These are phyloP conservation scores for Trematocara stigmaticum DNA, from an alignment of 2,113 vertebrate species.

Conservation along the genomic window DNA sequence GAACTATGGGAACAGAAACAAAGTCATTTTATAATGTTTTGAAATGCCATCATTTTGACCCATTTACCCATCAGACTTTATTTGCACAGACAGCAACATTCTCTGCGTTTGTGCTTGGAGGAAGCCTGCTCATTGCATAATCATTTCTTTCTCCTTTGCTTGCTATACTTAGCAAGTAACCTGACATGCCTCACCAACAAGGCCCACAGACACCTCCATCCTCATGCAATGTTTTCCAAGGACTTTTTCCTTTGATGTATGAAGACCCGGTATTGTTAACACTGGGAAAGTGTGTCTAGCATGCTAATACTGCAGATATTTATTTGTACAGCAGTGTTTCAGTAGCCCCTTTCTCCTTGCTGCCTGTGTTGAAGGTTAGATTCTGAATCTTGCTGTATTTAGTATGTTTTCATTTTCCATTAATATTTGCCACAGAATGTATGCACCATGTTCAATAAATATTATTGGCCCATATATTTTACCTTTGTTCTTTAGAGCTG, in stretches of 20 bases:
- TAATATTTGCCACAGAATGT: constrained; percentile 8
- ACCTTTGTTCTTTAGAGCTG: not conserved
- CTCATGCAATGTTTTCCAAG: constrained; percentile 45
- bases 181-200: constrained; percentile 44
- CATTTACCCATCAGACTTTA: constrained; percentile 46
- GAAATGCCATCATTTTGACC: constrained; percentile 47
- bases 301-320: constrained; percentile 43
- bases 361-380: constrained; percentile 42
- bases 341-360: constrained; percentile 21
- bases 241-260: constrained; percentile 57
- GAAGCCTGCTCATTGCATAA: constrained; percentile 43
- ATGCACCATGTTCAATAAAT: not conserved
- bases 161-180: constrained; percentile 52
- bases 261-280: constrained; percentile 48
- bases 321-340: constrained; percentile 32
- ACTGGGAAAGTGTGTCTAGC: constrained; percentile 5
- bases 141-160: constrained; percentile 45
- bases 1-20: not conserved
- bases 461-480: not conserved
- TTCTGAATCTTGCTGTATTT: constrained; percentile 22
- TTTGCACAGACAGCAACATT: constrained; percentile 47
- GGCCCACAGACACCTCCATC: constrained; percentile 44
- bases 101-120: constrained; percentile 26
- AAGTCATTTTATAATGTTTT: constrained; percentile 1
- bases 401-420: constrained; percentile 16